A percentile compares a stretch with the other conserved stretches of the same genome.
Evolutionary conservation across 2,888 invertebrate species (phyloP).

Genomic region (Monopis laevigella): DNA sequence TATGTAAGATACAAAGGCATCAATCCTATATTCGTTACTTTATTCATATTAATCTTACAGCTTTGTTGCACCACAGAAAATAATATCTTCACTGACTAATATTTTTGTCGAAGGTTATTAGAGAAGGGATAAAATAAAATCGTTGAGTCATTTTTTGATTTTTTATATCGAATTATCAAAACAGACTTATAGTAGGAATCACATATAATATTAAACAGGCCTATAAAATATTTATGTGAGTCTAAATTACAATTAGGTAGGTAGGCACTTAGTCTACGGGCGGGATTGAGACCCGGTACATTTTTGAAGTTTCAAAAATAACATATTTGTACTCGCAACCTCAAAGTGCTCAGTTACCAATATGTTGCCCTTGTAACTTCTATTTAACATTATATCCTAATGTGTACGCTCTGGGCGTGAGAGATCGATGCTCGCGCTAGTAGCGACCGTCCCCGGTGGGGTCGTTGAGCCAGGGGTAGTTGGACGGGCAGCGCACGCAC

Average conservation of each 20-base stretch:
- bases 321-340: slow-evolving; percentile 32
- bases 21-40: too few species aligned
- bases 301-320: slow-evolving; percentile 47
- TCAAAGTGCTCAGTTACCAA: neutral
- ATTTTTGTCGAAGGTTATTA: too few species aligned
- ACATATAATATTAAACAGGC: slow-evolving; percentile 65
- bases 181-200: slow-evolving; percentile 66
- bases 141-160: slow-evolving; percentile 24
- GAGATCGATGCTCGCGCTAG: slow-evolving; percentile 68
- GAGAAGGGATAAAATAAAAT: too few species aligned
- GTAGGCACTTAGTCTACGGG: slow-evolving; percentile 62
- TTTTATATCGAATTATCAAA: slow-evolving; percentile 57
- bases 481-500: slow-evolving; percentile 91
- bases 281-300: slow-evolving; percentile 68
- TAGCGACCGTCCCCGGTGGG: slow-evolving; percentile 90
- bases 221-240: slow-evolving; percentile 67
- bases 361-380: slow-evolving; percentile 13
- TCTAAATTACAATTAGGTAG: slow-evolving; percentile 65
- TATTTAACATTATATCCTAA: slow-evolving; percentile 14
- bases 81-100: too few species aligned
- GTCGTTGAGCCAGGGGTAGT: slow-evolving; percentile 95
- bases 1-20: too few species aligned
- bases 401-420: slow-evolving; percentile 21
- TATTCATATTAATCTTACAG: too few species aligned
- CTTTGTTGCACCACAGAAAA: too few species aligned